Evolutionary conservation across 2,888 invertebrate species (phyloP).

Genomic region (Stictocephala bisonia): DNA sequence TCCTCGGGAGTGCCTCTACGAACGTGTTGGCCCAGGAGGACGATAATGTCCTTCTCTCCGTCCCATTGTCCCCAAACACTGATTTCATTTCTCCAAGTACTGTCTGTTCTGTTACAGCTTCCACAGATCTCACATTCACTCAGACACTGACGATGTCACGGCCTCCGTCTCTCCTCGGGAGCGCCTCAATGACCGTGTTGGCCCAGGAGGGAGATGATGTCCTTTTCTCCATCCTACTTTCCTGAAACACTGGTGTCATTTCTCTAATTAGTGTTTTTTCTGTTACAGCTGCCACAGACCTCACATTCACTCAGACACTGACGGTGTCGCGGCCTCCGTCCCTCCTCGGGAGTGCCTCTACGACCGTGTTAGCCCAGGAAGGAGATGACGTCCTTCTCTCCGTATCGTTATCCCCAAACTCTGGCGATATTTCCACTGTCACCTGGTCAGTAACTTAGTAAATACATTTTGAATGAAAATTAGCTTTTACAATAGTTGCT

Average conservation of each 20-base stretch:
- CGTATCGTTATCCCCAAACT: constrained; percentile 49
- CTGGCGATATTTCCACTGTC: constrained; percentile 51
- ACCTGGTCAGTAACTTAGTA: constrained; percentile 51
- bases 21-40: constrained; percentile 50
- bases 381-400: constrained; percentile 54
- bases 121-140: constrained; percentile 24
- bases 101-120: too few species aligned
- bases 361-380: constrained; percentile 47
- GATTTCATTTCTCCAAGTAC: too few species aligned
- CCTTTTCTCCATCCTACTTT: constrained; percentile 50
- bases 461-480: too few species aligned
- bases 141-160: too few species aligned
- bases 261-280: too few species aligned
- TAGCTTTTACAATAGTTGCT: too few species aligned
- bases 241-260: constrained; percentile 50
- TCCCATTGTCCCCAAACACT: constrained; percentile 50
- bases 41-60: constrained; percentile 52
- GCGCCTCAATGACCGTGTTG: constrained; percentile 26
- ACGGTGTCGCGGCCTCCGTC: too few species aligned
- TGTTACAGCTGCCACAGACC: too few species aligned
- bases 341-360: constrained; percentile 7
- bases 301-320: too few species aligned
- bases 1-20: constrained; percentile 1
- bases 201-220: constrained; percentile 54
- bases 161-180: constrained; percentile 15